These are phyloP conservation scores for Propithecus deckenii DNA, from an alignment of 2,797 vertebrate genomes.

Conservation along the genomic window DNA sequence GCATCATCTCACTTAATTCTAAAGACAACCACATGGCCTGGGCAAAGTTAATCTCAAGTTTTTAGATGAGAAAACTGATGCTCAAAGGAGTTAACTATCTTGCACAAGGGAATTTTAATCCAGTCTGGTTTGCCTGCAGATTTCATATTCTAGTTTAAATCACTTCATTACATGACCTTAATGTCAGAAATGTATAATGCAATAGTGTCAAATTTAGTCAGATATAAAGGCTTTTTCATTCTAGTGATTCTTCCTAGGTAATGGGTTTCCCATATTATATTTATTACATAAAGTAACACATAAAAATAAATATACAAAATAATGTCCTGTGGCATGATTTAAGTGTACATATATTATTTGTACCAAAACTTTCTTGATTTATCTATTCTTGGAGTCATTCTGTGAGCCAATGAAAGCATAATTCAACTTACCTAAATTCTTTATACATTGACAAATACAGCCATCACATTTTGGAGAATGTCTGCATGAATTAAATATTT, in stretches of 20 bases:
- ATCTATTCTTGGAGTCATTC: background rate
- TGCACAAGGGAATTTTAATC: background rate
- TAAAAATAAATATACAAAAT: background rate
- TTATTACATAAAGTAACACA: background rate
- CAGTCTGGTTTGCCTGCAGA: background rate
- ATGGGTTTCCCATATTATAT: background rate
- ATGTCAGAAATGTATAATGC: background rate
- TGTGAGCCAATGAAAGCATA: background rate
- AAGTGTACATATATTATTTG: background rate
- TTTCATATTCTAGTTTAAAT: background rate
- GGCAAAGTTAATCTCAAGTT: background rate
- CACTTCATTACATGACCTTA: background rate
- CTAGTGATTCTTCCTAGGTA: background rate
- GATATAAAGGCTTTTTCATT: background rate
- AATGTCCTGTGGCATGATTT: background rate
- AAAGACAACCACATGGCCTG: background rate
- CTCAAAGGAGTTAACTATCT: background rate
- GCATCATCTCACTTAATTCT: background rate
- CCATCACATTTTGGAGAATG: constrained; percentile 18
- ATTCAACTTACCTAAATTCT: background rate
- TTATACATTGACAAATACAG: constrained; percentile 15
- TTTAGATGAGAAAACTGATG: background rate
- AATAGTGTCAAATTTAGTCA: background rate
- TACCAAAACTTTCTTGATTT: constrained; percentile 18
- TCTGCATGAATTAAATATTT: constrained; percentile 55